Base-by-base conservation (phyloP, 2,113 vertebrate genomes). In the Callipepla californica region DNA sequence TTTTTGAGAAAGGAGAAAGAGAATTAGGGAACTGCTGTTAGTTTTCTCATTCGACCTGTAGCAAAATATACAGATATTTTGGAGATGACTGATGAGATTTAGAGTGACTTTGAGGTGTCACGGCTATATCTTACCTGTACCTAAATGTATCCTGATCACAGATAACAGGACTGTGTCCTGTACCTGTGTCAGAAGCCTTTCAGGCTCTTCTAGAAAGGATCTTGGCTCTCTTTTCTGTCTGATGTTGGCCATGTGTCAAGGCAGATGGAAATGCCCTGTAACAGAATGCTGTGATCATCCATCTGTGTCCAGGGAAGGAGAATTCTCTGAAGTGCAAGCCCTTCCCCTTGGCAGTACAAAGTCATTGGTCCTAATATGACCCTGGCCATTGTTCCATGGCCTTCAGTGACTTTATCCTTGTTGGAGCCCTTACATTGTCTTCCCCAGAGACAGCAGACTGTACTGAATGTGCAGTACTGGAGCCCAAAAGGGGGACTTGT, bases 201-300 rank as follows among this genome's bases (percentile, higher is more conserved):
- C 0, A 1, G 51, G 34, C 69, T 90, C 34, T 80, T 90, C 65
- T 90, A 86, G 88, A 83, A 88, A 77, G 72, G 47, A 17, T 90
- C 68, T 93, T 92, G 92, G 92, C 85, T 85, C 34, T 77, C 61
- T 38, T 83, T 73, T 26, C 68, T 67, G 20, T 83, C 80, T 62
- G 80, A 44, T 75, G 55, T 36, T 90, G 93, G 90, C 90, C 47
- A n/a, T 7, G 22, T 72, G 65, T 94, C 90, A 91, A 80, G 48
- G 73, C 90, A 90, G 80, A 78, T 92, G 90, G 88, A 88, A 78
- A 51, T 50, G 66, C 44, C 59, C 68, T 88, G 34, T 88, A 76
- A 85, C 68, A 86, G 83, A 81, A 91, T 25, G 30, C 85, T 94
- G 59, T 3, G 13, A 62, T 95, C 45, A 57, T 55, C 76, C 84